Evolutionary conservation across 2,888 invertebrate genomes (phyloP), one percentile per base, ranked within the genome.

Genomic region (Atethmia centrago): DNA sequence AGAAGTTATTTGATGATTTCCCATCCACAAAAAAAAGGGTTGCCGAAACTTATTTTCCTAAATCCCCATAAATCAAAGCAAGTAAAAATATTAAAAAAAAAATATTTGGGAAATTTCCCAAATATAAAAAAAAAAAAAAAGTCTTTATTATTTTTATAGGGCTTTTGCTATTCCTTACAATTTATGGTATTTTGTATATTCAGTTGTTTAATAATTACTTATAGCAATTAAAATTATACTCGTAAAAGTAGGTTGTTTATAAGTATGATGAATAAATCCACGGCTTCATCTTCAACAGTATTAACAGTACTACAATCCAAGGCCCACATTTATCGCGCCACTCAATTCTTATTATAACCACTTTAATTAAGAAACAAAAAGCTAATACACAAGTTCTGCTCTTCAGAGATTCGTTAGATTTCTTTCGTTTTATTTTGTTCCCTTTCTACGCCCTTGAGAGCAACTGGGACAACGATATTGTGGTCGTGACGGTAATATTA

Each of bases 381-480:
- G 58, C 78, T 80, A 77, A 80, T 84, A 83, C 68, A 75, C 73
- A 83, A 83, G 64, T 77, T 79, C 77, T 76, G 28, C 53, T 70
- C 64, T 51, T 70, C 36, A 61, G 56, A 67, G 80, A 77, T 65
- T 74, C 71, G 69, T 64, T 49, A 71, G 31, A 73, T 71, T 78
- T 83, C 84, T 85, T 87, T 87, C 83, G 83, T 85, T 66, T 65
- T 73, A 53, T 55, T 67, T 47, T 51, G 47, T 76, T 40, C 25
- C 28, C 10, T 59, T 16, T 25, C 16, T 8, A 25, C 69, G 74
- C 83, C 79, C 76, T 73, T 42, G 81, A 82, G 87, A 84, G 59
- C 64, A 76, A 87, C 78, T 85, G 76, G 80, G 80, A 87, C 87
- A 84, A 79, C 79, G 69, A 80, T 85, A 85, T 83, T 79, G 85